phyloP scores from a whole-genome alignment of 1,140 invertebrate genomes.

The Penaeus chinensis region DNA sequence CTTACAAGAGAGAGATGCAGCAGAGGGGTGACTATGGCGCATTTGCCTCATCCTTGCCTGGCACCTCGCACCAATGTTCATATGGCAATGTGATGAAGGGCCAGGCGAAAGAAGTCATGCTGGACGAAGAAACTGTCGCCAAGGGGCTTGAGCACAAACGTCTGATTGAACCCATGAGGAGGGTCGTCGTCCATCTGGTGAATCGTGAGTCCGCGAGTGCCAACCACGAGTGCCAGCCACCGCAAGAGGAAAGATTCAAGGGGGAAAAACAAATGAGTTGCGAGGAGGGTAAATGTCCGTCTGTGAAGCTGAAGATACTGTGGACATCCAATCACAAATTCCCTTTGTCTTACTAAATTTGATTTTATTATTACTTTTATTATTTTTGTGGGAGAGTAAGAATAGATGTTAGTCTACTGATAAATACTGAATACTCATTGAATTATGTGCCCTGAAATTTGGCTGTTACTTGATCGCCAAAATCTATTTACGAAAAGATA shows the following conservation, averaged over 20 bases:
- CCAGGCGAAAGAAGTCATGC: constrained; percentile 90
- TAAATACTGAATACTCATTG: too few relatives aligned
- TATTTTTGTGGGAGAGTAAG: too few relatives aligned
- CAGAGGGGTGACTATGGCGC: constrained; percentile 3
- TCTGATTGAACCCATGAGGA: constrained; percentile 90
- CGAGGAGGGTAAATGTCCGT: too few relatives aligned
- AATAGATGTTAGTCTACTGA: too few relatives aligned
- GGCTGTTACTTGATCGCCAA: too few relatives aligned
- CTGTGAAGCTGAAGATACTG: too few relatives aligned
- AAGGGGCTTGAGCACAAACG: constrained; percentile 89
- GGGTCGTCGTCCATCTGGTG: constrained; percentile 88
- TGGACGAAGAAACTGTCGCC: constrained; percentile 88
- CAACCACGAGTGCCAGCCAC: background rate
- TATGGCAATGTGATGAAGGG: constrained; percentile 77
- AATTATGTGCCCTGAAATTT: too few relatives aligned
- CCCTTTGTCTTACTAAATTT: too few relatives aligned
- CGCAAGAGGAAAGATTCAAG: background rate
- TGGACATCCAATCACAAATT: too few relatives aligned
- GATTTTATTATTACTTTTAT: too few relatives aligned
- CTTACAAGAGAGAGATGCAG: background rate
- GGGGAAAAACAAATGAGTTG: too few relatives aligned
- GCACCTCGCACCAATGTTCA: constrained; percentile 34
- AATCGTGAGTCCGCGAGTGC: background rate
- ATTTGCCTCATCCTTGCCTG: background rate
- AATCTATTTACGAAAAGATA: too few relatives aligned